Base-by-base conservation (phyloP, 2,113 vertebrate genomes). In the Rhinogobius similis region DNA sequence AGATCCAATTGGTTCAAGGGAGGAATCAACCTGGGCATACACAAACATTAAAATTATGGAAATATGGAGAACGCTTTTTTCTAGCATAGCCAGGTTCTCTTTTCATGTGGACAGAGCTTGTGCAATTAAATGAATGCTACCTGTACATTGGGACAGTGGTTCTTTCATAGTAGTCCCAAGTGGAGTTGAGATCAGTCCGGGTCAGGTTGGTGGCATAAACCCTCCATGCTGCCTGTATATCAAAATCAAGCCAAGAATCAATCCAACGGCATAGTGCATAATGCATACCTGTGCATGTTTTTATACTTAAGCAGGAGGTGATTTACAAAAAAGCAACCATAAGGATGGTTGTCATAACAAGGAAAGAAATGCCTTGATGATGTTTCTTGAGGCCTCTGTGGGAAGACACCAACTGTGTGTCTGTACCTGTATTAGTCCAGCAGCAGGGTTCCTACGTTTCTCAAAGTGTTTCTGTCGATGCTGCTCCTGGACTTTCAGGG, bases 401-500 rank as follows among this genome's bases (percentile, higher is more conserved):
- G 29, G 29, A 52, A 52, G 9, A 52, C 10, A 24, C 1, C 21
- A n/a, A n/a, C n/a, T n/a, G n/a, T n/a, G n/a, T 58, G 36, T 62
- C 16, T 52, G 44, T 68, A 97, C 98, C 96, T 99, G 98, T 38
- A 99, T 96, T 65, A 98, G 90, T 9, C 95, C 94, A 0, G 98
- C 98, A 0, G 98, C 98, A 0, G 98, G 98, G 39, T 98, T 98
- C 14, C 97, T 82, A 63, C 96, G 92, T 89, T 99, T 99, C 89
- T 99, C 97, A 77, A 99, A 99, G 79, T 99, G 97, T 66, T 99
- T 99, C 77, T 99, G 98, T 41, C 98, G 91, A 75, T 99, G 97
- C 78, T 99, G 98, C 68, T 99, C 98, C 76, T 99, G 98, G 48
- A 99, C 98, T 84, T 99, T 99, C 75, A 99, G 90, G 66, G 98